Percentiles rank a stretch among this genome's conserved stretches.
These are phyloP conservation scores for Elegia similella DNA, from an alignment of 2,888 invertebrate species.

Conservation along the genomic window DNA sequence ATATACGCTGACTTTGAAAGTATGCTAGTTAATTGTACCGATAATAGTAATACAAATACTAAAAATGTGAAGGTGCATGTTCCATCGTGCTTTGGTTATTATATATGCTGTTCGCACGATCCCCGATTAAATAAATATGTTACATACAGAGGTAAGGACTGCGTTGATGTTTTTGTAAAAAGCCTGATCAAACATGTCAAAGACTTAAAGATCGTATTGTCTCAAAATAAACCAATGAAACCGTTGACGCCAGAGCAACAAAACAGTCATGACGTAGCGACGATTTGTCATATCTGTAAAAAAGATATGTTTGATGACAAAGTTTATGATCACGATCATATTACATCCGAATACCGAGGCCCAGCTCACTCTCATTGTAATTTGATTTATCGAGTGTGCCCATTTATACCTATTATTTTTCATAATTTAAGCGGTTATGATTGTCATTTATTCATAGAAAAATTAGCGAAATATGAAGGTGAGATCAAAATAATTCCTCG, in stretches of 20 bases:
- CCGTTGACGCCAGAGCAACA: conserved; percentile 10
- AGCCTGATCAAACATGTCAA: not conserved
- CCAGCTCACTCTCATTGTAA: conserved; percentile 24
- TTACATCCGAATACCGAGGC: conserved; percentile 21
- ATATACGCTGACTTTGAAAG: not conserved
- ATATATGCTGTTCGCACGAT: conserved; percentile 19
- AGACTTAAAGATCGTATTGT: too few species aligned
- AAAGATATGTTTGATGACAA: conserved; percentile 17
- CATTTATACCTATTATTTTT: conserved; percentile 19
- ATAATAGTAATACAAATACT: not conserved
- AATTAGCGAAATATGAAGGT: conserved; percentile 10
- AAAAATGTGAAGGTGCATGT: conserved; percentile 1
- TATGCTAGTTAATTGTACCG: too few species aligned
- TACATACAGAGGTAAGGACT: conserved; percentile 14
- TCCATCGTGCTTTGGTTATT: conserved; percentile 20
- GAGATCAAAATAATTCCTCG: conserved; percentile 9
- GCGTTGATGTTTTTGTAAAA: conserved; percentile 21
- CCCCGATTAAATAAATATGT: conserved; percentile 22
- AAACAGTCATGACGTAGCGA: conserved; percentile 4
- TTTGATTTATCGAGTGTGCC: conserved; percentile 16
- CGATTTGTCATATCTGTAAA: conserved; percentile 14
- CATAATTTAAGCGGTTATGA: too few species aligned
- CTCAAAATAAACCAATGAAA: conserved; percentile 7
- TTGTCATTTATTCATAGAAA: too few species aligned
- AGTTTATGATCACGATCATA: conserved; percentile 23